A percentile compares a stretch with the other conserved stretches of the same genome.
Conservation (phyloP, 2,797 vertebrate species). For the Neomorphus geoffroyi region DNA sequence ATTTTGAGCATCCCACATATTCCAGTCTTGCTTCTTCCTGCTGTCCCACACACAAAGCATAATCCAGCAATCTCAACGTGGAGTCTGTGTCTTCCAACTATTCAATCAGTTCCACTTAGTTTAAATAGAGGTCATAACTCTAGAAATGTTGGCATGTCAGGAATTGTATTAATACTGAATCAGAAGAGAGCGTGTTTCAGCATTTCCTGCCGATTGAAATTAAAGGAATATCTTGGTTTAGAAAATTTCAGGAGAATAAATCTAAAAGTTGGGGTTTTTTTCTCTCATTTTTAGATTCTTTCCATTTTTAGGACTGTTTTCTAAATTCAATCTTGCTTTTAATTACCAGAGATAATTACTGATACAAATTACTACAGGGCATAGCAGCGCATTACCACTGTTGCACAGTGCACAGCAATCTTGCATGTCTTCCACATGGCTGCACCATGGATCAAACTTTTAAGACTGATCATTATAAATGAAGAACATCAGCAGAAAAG, state of each 20-base stretch:
- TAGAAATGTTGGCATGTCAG: not conserved
- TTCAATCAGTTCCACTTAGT: not conserved
- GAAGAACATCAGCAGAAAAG: not conserved
- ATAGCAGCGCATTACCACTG: not conserved
- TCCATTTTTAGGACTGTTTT: not conserved
- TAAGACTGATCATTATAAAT: not conserved
- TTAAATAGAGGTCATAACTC: constrained; percentile 5
- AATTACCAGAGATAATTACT: not conserved
- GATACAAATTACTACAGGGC: not conserved
- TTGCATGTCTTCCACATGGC: not conserved
- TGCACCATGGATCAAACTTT: not conserved
- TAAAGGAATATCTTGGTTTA: not conserved
- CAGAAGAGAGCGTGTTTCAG: not conserved
- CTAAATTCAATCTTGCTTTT: not conserved
- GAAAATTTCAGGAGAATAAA: not conserved
- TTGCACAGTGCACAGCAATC: not conserved
- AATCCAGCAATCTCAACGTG: not conserved
- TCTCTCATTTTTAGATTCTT: not conserved
- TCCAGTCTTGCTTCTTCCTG: not conserved
- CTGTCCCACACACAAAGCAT: not conserved
- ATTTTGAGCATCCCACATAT: not conserved
- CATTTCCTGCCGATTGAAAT: not conserved
- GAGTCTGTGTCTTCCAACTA: not conserved
- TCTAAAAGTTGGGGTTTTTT: not conserved
- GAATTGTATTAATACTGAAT: not conserved